A percentile compares a stretch with the other conserved stretches of the same genome.
These are phyloP conservation scores for Ectemnius cavifrons DNA, from an alignment of 2,888 invertebrate genomes.

Conservation along the genomic window DNA sequence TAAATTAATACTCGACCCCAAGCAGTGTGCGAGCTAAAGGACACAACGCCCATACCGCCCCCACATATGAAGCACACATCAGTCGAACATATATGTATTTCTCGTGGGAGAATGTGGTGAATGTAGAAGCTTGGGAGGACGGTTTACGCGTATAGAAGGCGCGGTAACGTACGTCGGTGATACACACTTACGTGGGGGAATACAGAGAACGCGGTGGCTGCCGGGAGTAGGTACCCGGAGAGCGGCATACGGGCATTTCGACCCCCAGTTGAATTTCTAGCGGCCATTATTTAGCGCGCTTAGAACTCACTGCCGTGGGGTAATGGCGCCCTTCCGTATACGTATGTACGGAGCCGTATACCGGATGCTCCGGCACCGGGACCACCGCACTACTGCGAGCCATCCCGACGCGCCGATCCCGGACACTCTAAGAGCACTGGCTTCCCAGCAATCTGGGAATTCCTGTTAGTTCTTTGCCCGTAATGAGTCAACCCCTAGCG, in stretches of 20 bases:
- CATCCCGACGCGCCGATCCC: slow-evolving; percentile 39
- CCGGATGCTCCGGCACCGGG: slow-evolving; percentile 15
- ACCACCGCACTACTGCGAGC: slow-evolving; percentile 31
- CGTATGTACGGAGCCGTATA: slow-evolving; percentile 34
- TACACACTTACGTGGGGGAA: slow-evolving; percentile 31
- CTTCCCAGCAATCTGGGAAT: slow-evolving; percentile 66
- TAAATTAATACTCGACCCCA: slow-evolving; percentile 72
- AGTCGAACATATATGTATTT: background rate
- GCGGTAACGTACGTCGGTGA: slow-evolving; percentile 59
- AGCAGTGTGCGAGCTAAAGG: background rate
- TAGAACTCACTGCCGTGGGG: slow-evolving; percentile 72
- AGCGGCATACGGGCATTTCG: slow-evolving; percentile 64
- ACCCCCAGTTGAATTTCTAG: slow-evolving; percentile 72
- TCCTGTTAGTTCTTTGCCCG: slow-evolving; percentile 66
- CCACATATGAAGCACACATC: slow-evolving; percentile 32
- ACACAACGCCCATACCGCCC: slow-evolving; percentile 21
- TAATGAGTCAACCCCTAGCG: slow-evolving; percentile 66
- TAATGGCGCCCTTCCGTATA: slow-evolving; percentile 66
- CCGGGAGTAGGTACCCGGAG: slow-evolving; percentile 40
- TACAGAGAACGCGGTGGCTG: slow-evolving; percentile 35
- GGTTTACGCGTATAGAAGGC: slow-evolving; percentile 48
- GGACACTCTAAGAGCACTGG: slow-evolving; percentile 32
- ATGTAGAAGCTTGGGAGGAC: slow-evolving; percentile 23
- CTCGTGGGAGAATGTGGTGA: background rate
- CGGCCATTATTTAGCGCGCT: slow-evolving; percentile 77